phyloP scores from a whole-genome alignment of 2,797 vertebrate genomes.

The Alcedo atthis region DNA sequence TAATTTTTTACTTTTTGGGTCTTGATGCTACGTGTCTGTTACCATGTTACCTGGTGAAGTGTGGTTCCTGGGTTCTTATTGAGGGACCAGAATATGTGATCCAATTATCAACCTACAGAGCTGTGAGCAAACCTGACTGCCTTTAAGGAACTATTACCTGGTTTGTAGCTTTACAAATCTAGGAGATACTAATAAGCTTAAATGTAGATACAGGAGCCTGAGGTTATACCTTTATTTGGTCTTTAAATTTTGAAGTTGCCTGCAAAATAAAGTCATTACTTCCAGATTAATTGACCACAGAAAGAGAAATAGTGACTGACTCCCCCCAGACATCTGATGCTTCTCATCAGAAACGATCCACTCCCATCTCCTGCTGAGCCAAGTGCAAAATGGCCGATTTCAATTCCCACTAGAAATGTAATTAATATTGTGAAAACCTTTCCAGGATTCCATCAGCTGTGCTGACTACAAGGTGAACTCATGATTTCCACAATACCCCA shows the following conservation, averaged over 20 bases:
- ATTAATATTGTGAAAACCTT: background rate
- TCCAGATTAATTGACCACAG: background rate
- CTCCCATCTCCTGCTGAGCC: background rate
- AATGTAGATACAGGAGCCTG: background rate
- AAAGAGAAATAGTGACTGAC: background rate
- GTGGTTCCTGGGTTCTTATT: background rate
- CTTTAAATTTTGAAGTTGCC: background rate
- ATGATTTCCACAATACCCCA: background rate
- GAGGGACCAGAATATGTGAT: background rate
- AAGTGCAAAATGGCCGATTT: slow-evolving; percentile 4
- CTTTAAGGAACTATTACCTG: background rate
- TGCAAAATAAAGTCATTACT: background rate
- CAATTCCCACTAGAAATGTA: slow-evolving; percentile 11
- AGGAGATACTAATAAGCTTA: background rate
- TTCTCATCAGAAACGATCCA: background rate
- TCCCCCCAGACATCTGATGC: background rate
- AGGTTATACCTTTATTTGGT: background rate
- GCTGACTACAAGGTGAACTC: background rate
- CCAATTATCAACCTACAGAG: background rate
- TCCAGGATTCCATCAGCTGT: background rate
- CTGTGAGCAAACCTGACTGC: background rate
- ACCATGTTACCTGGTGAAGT: background rate
- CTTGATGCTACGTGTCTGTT: background rate
- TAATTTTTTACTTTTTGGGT: background rate
- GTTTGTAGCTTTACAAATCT: background rate